These are phyloP conservation scores for Drosophila subquinaria DNA, from an alignment of 2,888 invertebrate species.

Conservation along the genomic window DNA sequence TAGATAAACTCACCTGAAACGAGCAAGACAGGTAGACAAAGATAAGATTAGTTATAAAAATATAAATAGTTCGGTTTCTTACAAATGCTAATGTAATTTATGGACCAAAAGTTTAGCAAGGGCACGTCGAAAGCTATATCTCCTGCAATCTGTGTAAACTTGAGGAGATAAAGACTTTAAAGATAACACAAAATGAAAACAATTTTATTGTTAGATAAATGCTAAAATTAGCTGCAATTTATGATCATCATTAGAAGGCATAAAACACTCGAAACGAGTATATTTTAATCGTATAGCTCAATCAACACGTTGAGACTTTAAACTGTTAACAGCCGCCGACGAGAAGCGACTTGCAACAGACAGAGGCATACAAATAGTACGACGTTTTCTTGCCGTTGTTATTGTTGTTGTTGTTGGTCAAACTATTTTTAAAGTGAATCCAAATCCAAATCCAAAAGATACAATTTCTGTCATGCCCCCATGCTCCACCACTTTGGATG, in stretches of 20 bases:
- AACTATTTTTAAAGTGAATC: conserved; percentile 67
- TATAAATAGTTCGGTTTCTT: conserved; percentile 15
- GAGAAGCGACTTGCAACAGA: conserved; percentile 28
- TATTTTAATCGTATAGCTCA: conserved; percentile 23
- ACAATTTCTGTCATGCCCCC: conserved; percentile 53
- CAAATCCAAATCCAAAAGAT: conserved; percentile 53
- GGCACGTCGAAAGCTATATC: conserved; percentile 2
- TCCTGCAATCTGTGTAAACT: conserved; percentile 10
- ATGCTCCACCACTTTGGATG: conserved; percentile 34
- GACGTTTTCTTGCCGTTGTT: conserved; percentile 9
- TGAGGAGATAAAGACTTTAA: conserved; percentile 12
- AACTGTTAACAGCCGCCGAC: conserved; percentile 19
- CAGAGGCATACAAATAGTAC: conserved; percentile 12
- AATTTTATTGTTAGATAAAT: conserved; percentile 7
- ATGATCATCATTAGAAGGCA: neutral
- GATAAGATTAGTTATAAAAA: conserved; percentile 53
- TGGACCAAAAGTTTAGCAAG: conserved; percentile 25
- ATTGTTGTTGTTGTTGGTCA: conserved; percentile 12
- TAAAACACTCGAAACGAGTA: conserved; percentile 5
- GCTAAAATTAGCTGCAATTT: conserved; percentile 10
- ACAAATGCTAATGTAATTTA: conserved; percentile 31
- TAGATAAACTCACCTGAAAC: conserved; percentile 58
- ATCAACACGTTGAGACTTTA: conserved; percentile 34
- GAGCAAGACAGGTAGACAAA: conserved; percentile 36
- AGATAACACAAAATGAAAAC: conserved; percentile 2